Evolutionary conservation across 2,113 vertebrate species (phyloP).

Genomic region (Alces alces): DNA sequence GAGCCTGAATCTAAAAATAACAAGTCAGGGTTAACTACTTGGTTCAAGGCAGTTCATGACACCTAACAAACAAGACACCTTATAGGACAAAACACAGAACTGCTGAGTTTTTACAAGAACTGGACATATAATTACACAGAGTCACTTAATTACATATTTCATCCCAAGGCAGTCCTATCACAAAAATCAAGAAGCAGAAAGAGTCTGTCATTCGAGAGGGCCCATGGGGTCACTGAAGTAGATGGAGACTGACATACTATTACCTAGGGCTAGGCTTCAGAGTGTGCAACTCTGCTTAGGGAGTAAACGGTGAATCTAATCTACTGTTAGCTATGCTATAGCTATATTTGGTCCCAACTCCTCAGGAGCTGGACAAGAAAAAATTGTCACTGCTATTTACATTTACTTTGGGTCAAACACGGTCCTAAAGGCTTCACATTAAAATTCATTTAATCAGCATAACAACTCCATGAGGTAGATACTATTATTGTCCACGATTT

Average conservation of each 20-base stretch:
- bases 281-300: background rate
- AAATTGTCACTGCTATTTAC: background rate
- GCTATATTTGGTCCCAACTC: background rate
- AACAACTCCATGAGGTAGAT: background rate
- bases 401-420: background rate
- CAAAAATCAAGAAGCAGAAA: constrained; percentile 25
- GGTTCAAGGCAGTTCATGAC: background rate
- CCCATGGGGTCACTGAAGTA: background rate
- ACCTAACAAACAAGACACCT: background rate
- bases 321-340: background rate
- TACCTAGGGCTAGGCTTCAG: background rate
- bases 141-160: constrained; percentile 16
- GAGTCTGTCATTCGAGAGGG: background rate
- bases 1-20: constrained; percentile 61
- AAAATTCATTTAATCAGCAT: background rate
- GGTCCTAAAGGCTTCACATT: background rate
- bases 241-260: background rate
- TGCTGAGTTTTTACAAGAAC: constrained; percentile 68
- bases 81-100: constrained; percentile 8
- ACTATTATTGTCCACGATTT: background rate
- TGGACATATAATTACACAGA: constrained; percentile 58
- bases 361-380: background rate
- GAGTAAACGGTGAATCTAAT: background rate
- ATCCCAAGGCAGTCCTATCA: background rate
- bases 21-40: constrained; percentile 19